These are phyloP conservation scores for Xestobium rufovillosum DNA, from an alignment of 2,888 invertebrate species.

Conservation along the genomic window DNA sequence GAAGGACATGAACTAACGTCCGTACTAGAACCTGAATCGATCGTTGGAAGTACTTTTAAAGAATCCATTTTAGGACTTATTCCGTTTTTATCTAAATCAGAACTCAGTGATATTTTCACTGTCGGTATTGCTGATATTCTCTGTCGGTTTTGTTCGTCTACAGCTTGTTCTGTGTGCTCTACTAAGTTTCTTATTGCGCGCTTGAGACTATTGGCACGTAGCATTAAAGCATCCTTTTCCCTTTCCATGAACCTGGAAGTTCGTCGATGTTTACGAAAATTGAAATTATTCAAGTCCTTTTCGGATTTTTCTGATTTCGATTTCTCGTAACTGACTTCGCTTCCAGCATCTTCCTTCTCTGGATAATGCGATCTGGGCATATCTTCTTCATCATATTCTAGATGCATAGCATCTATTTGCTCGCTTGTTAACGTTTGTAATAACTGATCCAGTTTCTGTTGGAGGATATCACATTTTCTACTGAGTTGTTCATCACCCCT, in stretches of 20 bases:
- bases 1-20: slow-evolving; percentile 47
- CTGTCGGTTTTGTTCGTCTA: slow-evolving; percentile 50
- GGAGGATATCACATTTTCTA: slow-evolving; percentile 63
- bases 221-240: slow-evolving; percentile 52
- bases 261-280: slow-evolving; percentile 39
- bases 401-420: slow-evolving; percentile 41
- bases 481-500: slow-evolving; percentile 55
- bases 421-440: slow-evolving; percentile 66
- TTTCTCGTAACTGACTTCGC: slow-evolving; percentile 41
- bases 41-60: slow-evolving; percentile 40
- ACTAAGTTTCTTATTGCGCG: slow-evolving; percentile 73
- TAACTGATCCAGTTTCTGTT: slow-evolving; percentile 67
- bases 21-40: slow-evolving; percentile 41
- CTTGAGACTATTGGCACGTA: slow-evolving; percentile 74
- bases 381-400: slow-evolving; percentile 26
- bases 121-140: slow-evolving; percentile 31
- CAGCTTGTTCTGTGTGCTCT: slow-evolving; percentile 68
- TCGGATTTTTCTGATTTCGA: slow-evolving; percentile 39
- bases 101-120: slow-evolving; percentile 36
- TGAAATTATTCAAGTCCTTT: slow-evolving; percentile 42
- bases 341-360: slow-evolving; percentile 38
- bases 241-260: slow-evolving; percentile 44
- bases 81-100: slow-evolving; percentile 32
- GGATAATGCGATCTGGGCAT: slow-evolving; percentile 23
- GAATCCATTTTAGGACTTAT: slow-evolving; percentile 35